Evolutionary conservation across 2,888 invertebrate species (phyloP), one percentile per base, ranked within the genome.

Genomic region (Drosophila subsilvestris): DNA sequence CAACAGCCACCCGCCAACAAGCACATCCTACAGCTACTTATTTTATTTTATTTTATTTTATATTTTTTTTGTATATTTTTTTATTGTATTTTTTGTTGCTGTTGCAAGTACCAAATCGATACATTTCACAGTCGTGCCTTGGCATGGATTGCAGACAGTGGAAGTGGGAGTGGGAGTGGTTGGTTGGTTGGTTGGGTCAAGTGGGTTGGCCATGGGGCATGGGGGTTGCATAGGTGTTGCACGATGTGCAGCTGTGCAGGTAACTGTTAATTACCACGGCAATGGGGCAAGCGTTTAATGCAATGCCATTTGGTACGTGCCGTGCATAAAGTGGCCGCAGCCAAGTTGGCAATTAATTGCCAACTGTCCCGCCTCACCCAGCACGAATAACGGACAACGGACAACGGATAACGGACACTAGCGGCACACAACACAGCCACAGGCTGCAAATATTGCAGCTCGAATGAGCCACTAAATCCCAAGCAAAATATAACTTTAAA

Each of bases 241-340:
- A 44, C 8, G n/a, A 48, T 61, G 22, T 61, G 22, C 18, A 51
- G 47, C 74, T 60, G 25, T 56, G 60, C 69, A 67, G 72, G 62
- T 66, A 70, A 50, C 78, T 80, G 74, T 81, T 84, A 84, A 87
- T 84, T 86, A 77, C 54, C 71, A 58, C 54, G 68, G 75, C 76
- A 77, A 75, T 75, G 75, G 67, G 66, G 71, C 75, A 65, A 71
- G 56, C 82, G 69, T 80, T 80, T 85, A 78, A 78, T 80, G 75
- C 76, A 88, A 88, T 86, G 78, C 78, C 75, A 77, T 76, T 82
- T 74, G 59, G 76, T 75, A 89, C 77, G 83, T 80, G 80, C 73
- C 70, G 78, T 63, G 83, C 80, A 86, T 83, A 87, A 86, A 86
- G 75, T 80, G 62, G 59, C 51, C 55, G 20, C 48, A 70, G 74